Percentiles rank a stretch among this genome's conserved stretches.
Conservation (phyloP, 2,113 vertebrate genomes). For the Delphinapterus leucas region DNA sequence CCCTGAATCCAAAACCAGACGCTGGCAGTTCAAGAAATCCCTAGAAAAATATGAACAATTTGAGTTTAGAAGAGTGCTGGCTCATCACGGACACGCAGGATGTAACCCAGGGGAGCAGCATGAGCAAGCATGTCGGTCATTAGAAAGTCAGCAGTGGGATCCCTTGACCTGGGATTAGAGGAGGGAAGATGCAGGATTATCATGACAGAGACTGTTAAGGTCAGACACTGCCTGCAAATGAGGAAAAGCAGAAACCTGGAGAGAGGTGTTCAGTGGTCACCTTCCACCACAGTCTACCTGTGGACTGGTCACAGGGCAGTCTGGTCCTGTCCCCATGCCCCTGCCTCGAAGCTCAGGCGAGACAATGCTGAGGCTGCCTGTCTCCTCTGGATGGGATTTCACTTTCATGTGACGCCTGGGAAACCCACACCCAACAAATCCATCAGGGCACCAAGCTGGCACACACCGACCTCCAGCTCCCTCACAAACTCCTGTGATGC, state of each 20-base stretch:
- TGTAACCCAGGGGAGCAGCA: not conserved
- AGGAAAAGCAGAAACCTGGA: not conserved
- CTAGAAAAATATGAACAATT: not conserved
- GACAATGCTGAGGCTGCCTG: not conserved
- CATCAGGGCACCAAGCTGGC: not conserved
- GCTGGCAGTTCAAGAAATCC: not conserved
- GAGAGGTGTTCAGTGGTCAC: not conserved
- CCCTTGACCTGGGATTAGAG: not conserved
- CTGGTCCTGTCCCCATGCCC: not conserved
- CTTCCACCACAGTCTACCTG: not conserved
- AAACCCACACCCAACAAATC: not conserved
- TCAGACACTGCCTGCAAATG: not conserved
- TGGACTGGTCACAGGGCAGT: not conserved
- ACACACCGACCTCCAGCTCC: not conserved
- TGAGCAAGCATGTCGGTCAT: rapidly evolving
- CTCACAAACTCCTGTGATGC: not conserved
- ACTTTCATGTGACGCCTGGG: not conserved
- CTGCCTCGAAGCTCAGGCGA: not conserved
- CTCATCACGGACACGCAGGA: not conserved
- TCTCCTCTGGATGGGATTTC: not conserved
- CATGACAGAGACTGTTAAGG: not conserved
- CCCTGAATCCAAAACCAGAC: not conserved
- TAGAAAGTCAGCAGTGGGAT: not conserved
- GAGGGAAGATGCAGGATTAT: too few relatives aligned
- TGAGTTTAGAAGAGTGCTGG: not conserved